Percentiles rank a stretch among this genome's conserved stretches.
Evolutionary conservation across 35 echinoderm and acorn worm genomes (phyloP).

Genomic region (Chiridota heheva): DNA sequence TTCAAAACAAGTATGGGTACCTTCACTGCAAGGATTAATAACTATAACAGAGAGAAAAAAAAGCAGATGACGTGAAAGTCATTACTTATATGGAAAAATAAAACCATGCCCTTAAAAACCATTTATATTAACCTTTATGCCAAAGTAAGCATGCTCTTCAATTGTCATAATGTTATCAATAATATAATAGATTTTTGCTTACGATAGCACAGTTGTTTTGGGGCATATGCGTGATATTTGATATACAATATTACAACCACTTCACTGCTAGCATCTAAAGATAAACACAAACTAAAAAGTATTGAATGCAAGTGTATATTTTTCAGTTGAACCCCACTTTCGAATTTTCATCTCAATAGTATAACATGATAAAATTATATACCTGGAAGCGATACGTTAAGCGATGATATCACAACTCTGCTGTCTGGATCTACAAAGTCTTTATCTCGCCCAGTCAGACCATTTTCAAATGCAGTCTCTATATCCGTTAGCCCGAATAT

Average conservation of each 20-base stretch:
- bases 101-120: too few species aligned
- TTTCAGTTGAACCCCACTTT: neutral
- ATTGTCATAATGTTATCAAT: too few species aligned
- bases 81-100: too few species aligned
- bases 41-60: neutral
- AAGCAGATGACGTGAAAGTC: too few species aligned
- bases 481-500: neutral
- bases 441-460: conserved; percentile 16
- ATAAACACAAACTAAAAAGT: neutral
- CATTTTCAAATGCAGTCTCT: conserved; percentile 9
- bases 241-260: too few species aligned
- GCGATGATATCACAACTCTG: conserved; percentile 18
- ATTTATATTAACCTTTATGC: too few species aligned
- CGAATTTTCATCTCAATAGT: neutral
- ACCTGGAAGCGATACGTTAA: conserved; percentile 24
- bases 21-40: conserved; percentile 20
- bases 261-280: neutral
- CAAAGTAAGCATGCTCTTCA: too few species aligned
- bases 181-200: too few species aligned
- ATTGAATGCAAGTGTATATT: neutral
- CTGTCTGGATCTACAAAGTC: conserved; percentile 30
- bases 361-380: neutral
- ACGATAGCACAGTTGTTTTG: too few species aligned
- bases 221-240: too few species aligned
- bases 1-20: conserved; percentile 22